Evolutionary conservation across 2,888 invertebrate species (phyloP).

Genomic region (Clivina fossor): DNA sequence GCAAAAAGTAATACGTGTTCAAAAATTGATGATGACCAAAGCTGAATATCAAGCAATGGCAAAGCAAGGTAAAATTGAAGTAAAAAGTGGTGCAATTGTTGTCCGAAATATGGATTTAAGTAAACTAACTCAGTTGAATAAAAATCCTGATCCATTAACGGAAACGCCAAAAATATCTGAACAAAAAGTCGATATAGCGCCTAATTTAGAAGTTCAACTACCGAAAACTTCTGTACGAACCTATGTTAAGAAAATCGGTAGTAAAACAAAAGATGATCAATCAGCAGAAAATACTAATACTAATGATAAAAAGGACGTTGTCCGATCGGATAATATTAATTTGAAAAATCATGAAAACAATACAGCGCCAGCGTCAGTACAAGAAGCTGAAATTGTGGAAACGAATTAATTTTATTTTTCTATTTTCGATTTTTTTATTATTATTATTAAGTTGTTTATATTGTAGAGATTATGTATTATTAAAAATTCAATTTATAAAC

Average conservation of each 20-base stretch:
- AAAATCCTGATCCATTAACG: slow-evolving; percentile 1
- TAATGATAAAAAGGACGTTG: neutral
- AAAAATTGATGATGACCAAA: slow-evolving; percentile 68
- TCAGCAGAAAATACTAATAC: neutral
- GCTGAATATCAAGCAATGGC: slow-evolving; percentile 68
- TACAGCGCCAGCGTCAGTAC: neutral
- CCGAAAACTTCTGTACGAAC: slow-evolving; percentile 24
- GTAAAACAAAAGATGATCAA: slow-evolving; percentile 21
- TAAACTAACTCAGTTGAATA: slow-evolving; percentile 11
- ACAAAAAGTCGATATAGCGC: slow-evolving; percentile 6
- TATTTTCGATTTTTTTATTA: neutral
- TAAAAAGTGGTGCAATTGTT: slow-evolving; percentile 24
- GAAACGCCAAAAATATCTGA: slow-evolving; percentile 5
- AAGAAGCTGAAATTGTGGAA: slow-evolving; percentile 5
- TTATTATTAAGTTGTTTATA: neutral
- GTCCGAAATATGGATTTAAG: slow-evolving; percentile 20
- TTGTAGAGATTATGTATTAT: slow-evolving; percentile 1
- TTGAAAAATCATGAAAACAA: slow-evolving; percentile 1
- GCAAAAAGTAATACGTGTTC: slow-evolving; percentile 64
- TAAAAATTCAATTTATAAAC: neutral
- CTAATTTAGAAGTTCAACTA: slow-evolving; percentile 19
- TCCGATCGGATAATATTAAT: slow-evolving; percentile 9
- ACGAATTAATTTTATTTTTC: no score
- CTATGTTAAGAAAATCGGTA: slow-evolving; percentile 29
- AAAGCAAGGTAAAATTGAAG: slow-evolving; percentile 59